Evolutionary conservation across 30 jellyfish, hydroid and myxozoan genomes (phyloP).

Genomic region (Mastigias papua): DNA sequence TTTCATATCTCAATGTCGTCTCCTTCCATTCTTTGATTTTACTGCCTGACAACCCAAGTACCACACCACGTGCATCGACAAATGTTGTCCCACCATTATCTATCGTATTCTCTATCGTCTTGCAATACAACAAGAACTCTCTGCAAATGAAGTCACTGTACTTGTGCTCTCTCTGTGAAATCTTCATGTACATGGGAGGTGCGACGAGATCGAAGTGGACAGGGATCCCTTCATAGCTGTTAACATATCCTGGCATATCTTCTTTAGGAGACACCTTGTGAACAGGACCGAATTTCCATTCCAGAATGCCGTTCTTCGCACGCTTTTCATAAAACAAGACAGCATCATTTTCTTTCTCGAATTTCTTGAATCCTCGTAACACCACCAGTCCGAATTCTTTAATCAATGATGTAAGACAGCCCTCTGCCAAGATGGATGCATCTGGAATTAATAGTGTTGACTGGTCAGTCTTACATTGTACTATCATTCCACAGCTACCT

Average conservation of each 20-base stretch:
- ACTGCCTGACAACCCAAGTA: slow-evolving; percentile 13
- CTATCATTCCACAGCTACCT: slow-evolving; percentile 40
- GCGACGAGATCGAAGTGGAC: slow-evolving; percentile 49
- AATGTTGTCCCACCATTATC: slow-evolving; percentile 48
- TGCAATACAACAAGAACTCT: slow-evolving; percentile 57
- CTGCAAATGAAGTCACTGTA: slow-evolving; percentile 56
- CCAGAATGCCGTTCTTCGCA: slow-evolving; percentile 25
- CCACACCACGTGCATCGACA: slow-evolving; percentile 55
- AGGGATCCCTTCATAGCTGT: slow-evolving; percentile 58
- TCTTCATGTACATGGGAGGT: slow-evolving; percentile 53
- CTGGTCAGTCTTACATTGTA: neutral
- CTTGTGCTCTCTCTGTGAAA: slow-evolving; percentile 36
- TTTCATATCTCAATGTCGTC: slow-evolving; percentile 41
- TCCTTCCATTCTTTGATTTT: slow-evolving; percentile 43
- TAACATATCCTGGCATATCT: slow-evolving; percentile 36
- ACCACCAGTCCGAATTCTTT: slow-evolving; percentile 69
- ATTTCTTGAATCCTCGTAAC: slow-evolving; percentile 55
- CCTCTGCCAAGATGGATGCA: neutral
- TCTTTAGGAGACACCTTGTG: slow-evolving; percentile 38
- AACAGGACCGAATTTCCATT: slow-evolving; percentile 58
- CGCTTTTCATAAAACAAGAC: slow-evolving; percentile 1
- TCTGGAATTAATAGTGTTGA: neutral
- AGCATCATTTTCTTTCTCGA: slow-evolving; percentile 25
- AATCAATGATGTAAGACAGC: slow-evolving; percentile 16
- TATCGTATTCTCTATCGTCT: neutral